A percentile compares a stretch with the other conserved stretches of the same genome.
Evolutionary conservation across 2,888 invertebrate species (phyloP).

Genomic region (Brachyptera risi): DNA sequence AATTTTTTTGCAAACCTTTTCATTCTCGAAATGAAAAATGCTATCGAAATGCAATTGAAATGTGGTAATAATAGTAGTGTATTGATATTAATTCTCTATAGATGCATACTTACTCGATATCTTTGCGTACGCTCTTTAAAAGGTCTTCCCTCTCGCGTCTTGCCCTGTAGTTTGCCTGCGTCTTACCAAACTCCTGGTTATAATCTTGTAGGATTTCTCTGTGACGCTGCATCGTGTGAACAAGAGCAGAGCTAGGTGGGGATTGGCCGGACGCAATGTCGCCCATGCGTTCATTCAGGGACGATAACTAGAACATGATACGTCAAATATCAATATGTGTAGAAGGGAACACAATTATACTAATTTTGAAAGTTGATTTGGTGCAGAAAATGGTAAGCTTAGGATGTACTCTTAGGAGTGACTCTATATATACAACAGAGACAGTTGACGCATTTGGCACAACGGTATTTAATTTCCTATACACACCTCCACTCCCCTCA

Average conservation of each 20-base stretch:
- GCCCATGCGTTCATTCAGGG: constrained; percentile 79
- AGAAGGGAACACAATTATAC: background rate
- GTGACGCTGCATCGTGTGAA: constrained; percentile 89
- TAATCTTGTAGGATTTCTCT: constrained; percentile 94
- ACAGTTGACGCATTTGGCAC: too few species aligned
- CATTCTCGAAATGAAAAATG: background rate
- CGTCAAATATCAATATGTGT: background rate
- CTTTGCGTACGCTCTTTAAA: constrained; percentile 57
- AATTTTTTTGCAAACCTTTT: too few species aligned
- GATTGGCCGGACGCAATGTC: constrained; percentile 61
- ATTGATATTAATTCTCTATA: too few species aligned
- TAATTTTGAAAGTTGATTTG: too few species aligned
- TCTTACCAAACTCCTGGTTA: constrained; percentile 87
- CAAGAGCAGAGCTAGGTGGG: background rate
- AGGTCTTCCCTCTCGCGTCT: constrained; percentile 85
- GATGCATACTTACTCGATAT: constrained; percentile 52
- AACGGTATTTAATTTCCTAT: too few species aligned
- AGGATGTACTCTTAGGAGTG: too few species aligned
- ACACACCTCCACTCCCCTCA: too few species aligned
- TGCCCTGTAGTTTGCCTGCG: constrained; percentile 70
- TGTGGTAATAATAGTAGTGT: background rate
- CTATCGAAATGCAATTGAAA: background rate
- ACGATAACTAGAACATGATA: constrained; percentile 55
- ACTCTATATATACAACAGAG: too few species aligned
- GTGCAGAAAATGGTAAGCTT: too few species aligned